These are phyloP conservation scores for Leptinotarsa lineolata DNA, from an alignment of 1,140 invertebrate genomes.

Conservation along the genomic window DNA sequence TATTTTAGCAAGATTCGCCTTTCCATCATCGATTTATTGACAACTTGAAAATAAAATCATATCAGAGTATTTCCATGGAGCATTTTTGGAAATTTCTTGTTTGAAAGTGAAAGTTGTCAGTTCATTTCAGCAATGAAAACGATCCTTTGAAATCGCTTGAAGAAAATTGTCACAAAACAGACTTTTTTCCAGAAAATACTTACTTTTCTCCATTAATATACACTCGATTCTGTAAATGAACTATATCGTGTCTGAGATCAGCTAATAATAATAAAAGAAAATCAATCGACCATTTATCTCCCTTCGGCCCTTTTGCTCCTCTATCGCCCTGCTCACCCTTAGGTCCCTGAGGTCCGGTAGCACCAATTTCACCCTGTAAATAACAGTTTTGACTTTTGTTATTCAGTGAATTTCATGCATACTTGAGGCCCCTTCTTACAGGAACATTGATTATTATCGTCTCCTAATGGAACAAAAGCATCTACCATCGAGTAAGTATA, in stretches of 20 bases:
- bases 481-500: conserved; percentile 61
- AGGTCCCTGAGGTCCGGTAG: conserved; percentile 61
- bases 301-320: conserved; percentile 62
- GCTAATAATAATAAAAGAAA: conserved; percentile 66
- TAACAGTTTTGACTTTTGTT: not conserved
- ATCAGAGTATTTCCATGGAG: too few relatives aligned
- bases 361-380: conserved; percentile 63
- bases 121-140: too few relatives aligned
- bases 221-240: conserved; percentile 64
- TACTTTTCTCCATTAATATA: conserved; percentile 63
- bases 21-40: too few relatives aligned
- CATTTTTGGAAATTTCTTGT: too few relatives aligned
- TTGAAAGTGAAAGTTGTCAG: too few relatives aligned
- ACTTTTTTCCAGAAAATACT: conserved; percentile 39
- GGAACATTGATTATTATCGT: conserved; percentile 56
- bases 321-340: conserved; percentile 63
- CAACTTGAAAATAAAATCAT: too few relatives aligned
- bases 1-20: too few relatives aligned
- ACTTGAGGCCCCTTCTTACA: conserved; percentile 66
- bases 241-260: conserved; percentile 66
- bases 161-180: not conserved
- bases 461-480: conserved; percentile 59
- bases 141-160: not conserved
- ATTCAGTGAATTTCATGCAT: conserved; percentile 31
- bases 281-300: conserved; percentile 65